Percentiles rank a stretch among this genome's conserved stretches.
Conservation (phyloP, 2,113 vertebrate species). For the Martes martes region DNA sequence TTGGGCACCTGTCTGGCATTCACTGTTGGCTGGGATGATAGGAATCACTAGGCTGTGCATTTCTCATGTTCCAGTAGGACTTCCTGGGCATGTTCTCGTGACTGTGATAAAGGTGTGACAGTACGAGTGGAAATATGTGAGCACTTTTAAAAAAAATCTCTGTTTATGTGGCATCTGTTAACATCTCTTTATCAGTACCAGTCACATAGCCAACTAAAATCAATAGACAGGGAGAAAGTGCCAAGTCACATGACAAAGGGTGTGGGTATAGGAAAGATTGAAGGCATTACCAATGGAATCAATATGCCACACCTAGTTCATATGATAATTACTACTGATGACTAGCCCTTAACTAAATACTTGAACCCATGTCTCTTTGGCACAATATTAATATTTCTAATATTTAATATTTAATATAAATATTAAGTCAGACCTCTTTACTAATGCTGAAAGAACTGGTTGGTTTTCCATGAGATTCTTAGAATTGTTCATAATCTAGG, state of each 20-base stretch:
- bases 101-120: not conserved
- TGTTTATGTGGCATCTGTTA: not conserved
- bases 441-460: not conserved
- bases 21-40: not conserved
- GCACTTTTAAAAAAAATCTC: not conserved
- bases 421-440: not conserved
- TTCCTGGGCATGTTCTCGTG: not conserved
- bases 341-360: not conserved
- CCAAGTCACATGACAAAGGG: not conserved
- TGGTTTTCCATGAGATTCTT: not conserved
- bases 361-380: not conserved
- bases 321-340: not conserved
- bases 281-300: not conserved
- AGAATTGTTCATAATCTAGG: not conserved
- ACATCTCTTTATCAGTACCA: not conserved
- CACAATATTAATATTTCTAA: not conserved
- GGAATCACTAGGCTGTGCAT: not conserved
- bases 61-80: not conserved
- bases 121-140: not conserved
- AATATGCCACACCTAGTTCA: not conserved
- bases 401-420: not conserved
- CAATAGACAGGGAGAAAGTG: not conserved
- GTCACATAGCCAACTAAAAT: not conserved
- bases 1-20: not conserved
- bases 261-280: not conserved